Conservation (phyloP, 1,140 invertebrate species). For the Anastrepha obliqua region DNA sequence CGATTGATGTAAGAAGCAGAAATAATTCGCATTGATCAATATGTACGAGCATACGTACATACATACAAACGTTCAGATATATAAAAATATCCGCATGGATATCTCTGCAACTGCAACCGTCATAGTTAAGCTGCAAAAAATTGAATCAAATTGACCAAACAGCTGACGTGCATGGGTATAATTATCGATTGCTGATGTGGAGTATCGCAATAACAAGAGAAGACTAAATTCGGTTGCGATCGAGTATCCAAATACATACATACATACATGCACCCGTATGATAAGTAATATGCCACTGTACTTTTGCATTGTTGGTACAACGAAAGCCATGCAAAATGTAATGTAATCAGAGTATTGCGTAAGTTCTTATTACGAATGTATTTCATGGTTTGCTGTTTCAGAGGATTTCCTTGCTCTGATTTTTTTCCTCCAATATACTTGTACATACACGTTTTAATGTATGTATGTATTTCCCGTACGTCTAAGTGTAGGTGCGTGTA, state of each 20-base stretch:
- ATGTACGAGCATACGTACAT: background rate
- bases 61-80: background rate
- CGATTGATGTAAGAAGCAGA: background rate
- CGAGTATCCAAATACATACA: background rate
- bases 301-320: background rate
- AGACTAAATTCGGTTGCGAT: background rate
- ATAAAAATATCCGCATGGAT: background rate
- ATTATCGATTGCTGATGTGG: constrained; percentile 9
- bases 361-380: constrained; percentile 35
- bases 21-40: background rate
- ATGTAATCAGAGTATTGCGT: constrained; percentile 22
- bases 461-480: too few relatives aligned
- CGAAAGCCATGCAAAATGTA: background rate
- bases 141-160: constrained; percentile 37
- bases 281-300: background rate
- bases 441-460: too few relatives aligned
- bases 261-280: background rate
- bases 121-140: background rate
- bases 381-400: background rate
- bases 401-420: constrained; percentile 5
- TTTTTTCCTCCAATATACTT: too few relatives aligned
- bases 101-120: background rate
- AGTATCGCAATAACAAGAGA: background rate
- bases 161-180: constrained; percentile 29
- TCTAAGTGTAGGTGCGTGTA: too few relatives aligned